These are phyloP conservation scores for Danio choprae DNA, from an alignment of 2,797 vertebrate genomes.

Conservation along the genomic window DNA sequence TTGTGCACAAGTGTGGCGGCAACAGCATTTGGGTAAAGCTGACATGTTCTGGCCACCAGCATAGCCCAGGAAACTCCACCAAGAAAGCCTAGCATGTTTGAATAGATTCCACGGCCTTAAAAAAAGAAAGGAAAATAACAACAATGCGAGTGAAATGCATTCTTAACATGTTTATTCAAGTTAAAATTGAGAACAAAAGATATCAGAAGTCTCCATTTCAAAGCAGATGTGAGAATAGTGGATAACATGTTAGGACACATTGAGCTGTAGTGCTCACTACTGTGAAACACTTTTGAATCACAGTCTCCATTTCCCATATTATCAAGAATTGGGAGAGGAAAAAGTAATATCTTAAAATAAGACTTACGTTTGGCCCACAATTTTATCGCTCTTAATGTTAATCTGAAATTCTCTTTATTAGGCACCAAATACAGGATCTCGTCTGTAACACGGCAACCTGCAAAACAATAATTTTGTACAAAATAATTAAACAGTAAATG, in stretches of 20 bases:
- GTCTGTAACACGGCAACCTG: constrained; percentile 97
- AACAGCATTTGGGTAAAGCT: constrained; percentile 99
- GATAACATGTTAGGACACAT: background rate
- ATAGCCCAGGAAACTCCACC: constrained; percentile 99
- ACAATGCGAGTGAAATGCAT: background rate
- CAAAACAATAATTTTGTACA: background rate
- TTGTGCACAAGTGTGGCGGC: constrained; percentile 99
- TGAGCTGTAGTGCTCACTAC: background rate
- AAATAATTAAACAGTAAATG: background rate
- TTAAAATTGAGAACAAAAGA: background rate
- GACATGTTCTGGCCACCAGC: constrained; percentile 98
- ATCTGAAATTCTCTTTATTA: constrained; percentile 96
- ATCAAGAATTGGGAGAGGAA: background rate
- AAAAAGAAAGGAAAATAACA: constrained; percentile 32
- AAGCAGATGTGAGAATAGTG: background rate
- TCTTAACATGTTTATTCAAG: background rate
- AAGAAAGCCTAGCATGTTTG: constrained; percentile 98
- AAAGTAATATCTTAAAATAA: background rate
- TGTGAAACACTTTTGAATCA: too few species aligned
- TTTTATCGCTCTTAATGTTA: constrained; percentile 93
- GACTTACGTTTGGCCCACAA: constrained; percentile 98
- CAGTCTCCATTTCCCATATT: background rate
- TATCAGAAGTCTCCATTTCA: background rate
- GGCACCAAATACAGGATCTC: constrained; percentile 97
- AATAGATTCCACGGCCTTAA: constrained; percentile 98